Evolutionary conservation across 92 coral and sea anemone genomes (phyloP).

Genomic region (Heliopora coerulea): DNA sequence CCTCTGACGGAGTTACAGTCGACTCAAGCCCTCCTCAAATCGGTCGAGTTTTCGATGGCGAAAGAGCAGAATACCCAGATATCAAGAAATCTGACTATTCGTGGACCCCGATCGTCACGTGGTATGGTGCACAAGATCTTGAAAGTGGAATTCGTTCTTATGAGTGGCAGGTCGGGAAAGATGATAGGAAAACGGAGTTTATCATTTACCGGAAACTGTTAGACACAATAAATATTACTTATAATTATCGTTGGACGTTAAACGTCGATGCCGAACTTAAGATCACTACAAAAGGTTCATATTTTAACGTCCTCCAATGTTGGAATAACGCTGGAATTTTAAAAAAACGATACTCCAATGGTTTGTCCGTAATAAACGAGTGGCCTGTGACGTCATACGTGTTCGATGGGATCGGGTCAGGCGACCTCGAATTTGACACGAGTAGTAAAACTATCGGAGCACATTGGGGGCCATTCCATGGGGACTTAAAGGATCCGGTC

Average conservation of each 20-base stretch:
- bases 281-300: conserved; percentile 40
- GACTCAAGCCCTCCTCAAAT: conserved; percentile 80
- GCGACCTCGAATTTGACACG: conserved; percentile 59
- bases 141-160: conserved; percentile 72
- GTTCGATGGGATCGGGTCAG: conserved; percentile 58
- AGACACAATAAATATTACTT: conserved; percentile 12
- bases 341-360: conserved; percentile 68
- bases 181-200: conserved; percentile 42
- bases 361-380: conserved; percentile 68
- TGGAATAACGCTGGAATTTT: conserved; percentile 67
- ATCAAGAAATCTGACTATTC: conserved; percentile 53
- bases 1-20: conserved; percentile 80
- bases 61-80: conserved; percentile 32
- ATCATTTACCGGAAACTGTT: neutral
- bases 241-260: conserved; percentile 38
- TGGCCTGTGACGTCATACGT: conserved; percentile 79
- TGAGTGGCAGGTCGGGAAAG: conserved; percentile 60
- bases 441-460: conserved; percentile 68
- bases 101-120: conserved; percentile 75
- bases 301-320: conserved; percentile 67
- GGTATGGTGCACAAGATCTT: conserved; percentile 82
- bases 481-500: conserved; percentile 74
- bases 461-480: conserved; percentile 79
- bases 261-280: conserved; percentile 49
- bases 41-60: conserved; percentile 76